phyloP scores from a whole-genome alignment of 2,888 invertebrate species.

The Lumbricus terrestris region DNA sequence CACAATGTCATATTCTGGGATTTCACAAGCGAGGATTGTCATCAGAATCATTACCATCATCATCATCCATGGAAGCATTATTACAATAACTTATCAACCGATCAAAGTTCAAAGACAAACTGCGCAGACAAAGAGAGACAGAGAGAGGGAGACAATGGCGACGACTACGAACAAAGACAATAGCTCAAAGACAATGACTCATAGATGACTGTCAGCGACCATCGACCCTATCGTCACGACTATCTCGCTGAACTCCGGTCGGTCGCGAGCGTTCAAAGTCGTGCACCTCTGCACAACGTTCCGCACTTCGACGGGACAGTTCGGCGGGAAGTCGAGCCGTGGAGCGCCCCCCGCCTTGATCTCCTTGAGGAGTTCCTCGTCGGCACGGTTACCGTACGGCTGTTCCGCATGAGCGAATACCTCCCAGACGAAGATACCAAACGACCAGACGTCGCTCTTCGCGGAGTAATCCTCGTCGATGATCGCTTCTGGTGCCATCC shows the following conservation, averaged over 20 bases:
- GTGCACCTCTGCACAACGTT: conserved; percentile 54
- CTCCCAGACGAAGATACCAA: conserved; percentile 86
- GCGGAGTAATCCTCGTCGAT: conserved; percentile 86
- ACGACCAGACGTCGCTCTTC: conserved; percentile 90
- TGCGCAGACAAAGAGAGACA: no score
- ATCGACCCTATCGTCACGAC: conserved; percentile 52
- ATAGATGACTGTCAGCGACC: conserved; percentile 43
- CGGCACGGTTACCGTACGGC: conserved; percentile 74
- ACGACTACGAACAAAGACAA: no score
- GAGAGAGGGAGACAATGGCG: no score
- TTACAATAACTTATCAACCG: no score
- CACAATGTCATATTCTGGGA: no score
- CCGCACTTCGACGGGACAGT: conserved; percentile 51
- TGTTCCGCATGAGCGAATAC: conserved; percentile 77
- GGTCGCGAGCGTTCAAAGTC: conserved; percentile 52
- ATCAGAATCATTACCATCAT: no score
- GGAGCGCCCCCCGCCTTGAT: conserved; percentile 26
- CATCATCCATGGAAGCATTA: no score
- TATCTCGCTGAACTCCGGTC: conserved; percentile 59
- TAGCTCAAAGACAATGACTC: neutral
- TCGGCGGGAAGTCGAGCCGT: conserved; percentile 46
- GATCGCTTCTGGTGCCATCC: conserved; percentile 84
- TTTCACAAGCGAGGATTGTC: no score
- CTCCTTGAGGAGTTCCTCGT: conserved; percentile 67
- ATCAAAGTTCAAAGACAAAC: no score